Percentiles rank a stretch among this genome's conserved stretches.
phyloP scores from a whole-genome alignment of 2,797 vertebrate genomes.

The Schizothorax lantsangensis region DNA sequence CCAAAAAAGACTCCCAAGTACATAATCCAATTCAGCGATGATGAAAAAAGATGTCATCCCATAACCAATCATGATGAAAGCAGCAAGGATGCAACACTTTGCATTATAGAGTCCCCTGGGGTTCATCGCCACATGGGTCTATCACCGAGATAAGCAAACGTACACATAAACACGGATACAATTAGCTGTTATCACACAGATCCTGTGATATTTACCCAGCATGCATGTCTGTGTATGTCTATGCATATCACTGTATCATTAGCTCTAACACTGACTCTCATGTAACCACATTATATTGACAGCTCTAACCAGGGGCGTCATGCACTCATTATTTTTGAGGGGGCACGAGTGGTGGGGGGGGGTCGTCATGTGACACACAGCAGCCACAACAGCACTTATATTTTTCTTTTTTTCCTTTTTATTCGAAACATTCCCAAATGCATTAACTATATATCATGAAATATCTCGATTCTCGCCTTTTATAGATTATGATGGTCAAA shows the following conservation, averaged over 20 bases:
- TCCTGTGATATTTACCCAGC: constrained; percentile 18
- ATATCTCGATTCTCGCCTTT: no score
- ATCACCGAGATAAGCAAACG: constrained; percentile 32
- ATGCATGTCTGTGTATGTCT: constrained; percentile 15
- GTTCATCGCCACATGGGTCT: constrained; percentile 29
- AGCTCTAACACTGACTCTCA: not conserved
- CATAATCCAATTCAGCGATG: constrained; percentile 55
- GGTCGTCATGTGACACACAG: no score
- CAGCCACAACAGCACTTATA: no score
- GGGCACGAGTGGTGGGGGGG: no score
- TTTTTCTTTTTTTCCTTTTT: no score
- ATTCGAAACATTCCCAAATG: no score
- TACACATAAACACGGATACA: constrained; percentile 43
- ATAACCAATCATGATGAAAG: constrained; percentile 58
- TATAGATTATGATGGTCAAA: no score
- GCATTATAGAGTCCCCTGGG: constrained; percentile 37
- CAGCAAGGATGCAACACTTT: constrained; percentile 47
- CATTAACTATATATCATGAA: no score
- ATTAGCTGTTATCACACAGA: constrained; percentile 33
- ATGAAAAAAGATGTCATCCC: constrained; percentile 55
- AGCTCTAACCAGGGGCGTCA: not conserved
- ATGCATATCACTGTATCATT: constrained; percentile 25
- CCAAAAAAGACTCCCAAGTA: constrained; percentile 39
- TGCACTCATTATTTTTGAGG: no score
- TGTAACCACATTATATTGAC: constrained; percentile 10